phyloP scores from a whole-genome alignment of 2,888 invertebrate genomes.

The Sepioteuthis lessoniana region DNA sequence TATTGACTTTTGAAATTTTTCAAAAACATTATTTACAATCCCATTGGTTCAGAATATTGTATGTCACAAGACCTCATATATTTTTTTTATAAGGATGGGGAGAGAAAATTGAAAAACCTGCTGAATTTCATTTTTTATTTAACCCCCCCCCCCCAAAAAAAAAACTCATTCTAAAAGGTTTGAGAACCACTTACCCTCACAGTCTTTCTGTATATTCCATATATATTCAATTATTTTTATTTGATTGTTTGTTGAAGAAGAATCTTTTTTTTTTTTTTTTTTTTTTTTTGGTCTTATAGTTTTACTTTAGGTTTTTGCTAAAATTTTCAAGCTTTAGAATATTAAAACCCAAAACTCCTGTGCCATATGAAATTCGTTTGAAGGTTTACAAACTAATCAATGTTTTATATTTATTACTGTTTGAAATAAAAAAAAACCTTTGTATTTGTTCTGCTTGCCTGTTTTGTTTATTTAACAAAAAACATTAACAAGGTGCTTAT shows the following conservation, averaged over 20 bases:
- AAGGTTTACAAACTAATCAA: background rate
- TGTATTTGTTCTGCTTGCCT: background rate
- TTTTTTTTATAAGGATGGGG: background rate
- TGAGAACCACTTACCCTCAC: background rate
- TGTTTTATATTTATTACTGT: conserved; percentile 33
- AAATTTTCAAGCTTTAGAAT: background rate
- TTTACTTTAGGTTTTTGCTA: background rate
- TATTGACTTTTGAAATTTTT: too few species aligned
- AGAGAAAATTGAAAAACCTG: background rate
- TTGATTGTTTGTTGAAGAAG: background rate
- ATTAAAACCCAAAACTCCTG: background rate
- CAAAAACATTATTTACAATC: background rate
- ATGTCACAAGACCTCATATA: background rate
- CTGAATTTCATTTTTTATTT: background rate
- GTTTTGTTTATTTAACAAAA: background rate
- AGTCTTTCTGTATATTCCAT: background rate
- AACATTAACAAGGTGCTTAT: background rate
- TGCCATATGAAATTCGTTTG: background rate
- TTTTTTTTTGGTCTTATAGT: background rate
- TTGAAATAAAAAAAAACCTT: conserved; percentile 33
- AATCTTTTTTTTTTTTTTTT: background rate
- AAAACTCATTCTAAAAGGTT: background rate
- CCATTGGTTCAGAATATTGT: background rate
- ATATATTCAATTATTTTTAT: background rate
- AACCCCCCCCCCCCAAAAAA: too few species aligned